Conservation (phyloP, 2,797 vertebrate genomes). For the Synanceia verrucosa region DNA sequence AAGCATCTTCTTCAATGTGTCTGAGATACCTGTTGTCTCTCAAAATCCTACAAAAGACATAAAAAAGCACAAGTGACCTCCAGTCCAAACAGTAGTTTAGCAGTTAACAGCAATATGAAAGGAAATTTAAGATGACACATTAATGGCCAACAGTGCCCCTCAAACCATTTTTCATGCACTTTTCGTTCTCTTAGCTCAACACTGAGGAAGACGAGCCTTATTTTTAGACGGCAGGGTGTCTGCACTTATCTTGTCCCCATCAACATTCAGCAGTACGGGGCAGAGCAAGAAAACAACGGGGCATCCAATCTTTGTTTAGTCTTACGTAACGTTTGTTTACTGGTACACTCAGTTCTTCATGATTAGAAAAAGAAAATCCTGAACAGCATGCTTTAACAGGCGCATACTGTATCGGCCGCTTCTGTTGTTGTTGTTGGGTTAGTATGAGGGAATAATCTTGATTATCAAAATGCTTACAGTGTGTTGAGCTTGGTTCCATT, state of each 20-base stretch:
- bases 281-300: conserved; percentile 64
- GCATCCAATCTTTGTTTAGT: conserved; percentile 80
- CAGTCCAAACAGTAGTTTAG: conserved; percentile 10
- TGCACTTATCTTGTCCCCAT: conserved; percentile 47
- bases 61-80: conserved; percentile 22
- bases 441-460: not conserved
- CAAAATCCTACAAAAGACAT: conserved; percentile 81
- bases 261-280: conserved; percentile 45
- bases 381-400: not conserved
- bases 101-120: conserved; percentile 10
- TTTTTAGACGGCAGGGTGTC: conserved; percentile 68
- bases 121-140: conserved; percentile 40
- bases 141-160: conserved; percentile 33
- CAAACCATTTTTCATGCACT: conserved; percentile 29
- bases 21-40: conserved; percentile 86
- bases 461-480: conserved; percentile 81
- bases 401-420: not conserved
- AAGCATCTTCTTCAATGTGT: conserved; percentile 85
- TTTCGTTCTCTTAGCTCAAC: conserved; percentile 44
- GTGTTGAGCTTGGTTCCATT: conserved; percentile 90
- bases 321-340: conserved; percentile 72
- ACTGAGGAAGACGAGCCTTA: conserved; percentile 53
- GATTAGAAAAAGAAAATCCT: conserved; percentile 48
- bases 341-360: conserved; percentile 70
- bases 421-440: not conserved